Evolutionary conservation across 2,888 invertebrate genomes (phyloP).

Genomic region (Synanthedon vespiformis): DNA sequence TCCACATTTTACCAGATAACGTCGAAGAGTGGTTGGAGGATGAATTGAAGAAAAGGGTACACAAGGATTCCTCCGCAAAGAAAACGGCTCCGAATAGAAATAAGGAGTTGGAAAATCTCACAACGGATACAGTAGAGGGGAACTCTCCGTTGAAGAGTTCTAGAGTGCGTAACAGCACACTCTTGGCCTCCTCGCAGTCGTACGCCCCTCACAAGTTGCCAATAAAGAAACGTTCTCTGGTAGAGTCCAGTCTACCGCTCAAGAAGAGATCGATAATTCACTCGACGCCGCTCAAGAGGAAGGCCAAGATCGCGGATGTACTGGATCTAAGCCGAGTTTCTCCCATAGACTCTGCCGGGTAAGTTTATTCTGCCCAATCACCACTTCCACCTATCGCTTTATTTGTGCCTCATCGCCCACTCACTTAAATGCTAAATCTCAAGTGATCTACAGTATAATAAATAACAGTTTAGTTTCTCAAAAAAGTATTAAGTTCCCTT

Average conservation of each 20-base stretch:
- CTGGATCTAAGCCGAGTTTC: constrained; percentile 38
- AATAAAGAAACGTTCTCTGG: constrained; percentile 43
- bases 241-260: background rate
- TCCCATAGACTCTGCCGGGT: constrained; percentile 25
- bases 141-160: constrained; percentile 17
- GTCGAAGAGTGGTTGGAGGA: constrained; percentile 40
- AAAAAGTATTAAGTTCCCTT: too few species aligned
- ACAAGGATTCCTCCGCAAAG: constrained; percentile 8
- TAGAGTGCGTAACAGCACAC: constrained; percentile 19
- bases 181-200: constrained; percentile 17
- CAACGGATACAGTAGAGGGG: constrained; percentile 34
- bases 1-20: constrained; percentile 23
- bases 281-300: constrained; percentile 47
- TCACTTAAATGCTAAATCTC: too few species aligned
- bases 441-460: too few species aligned
- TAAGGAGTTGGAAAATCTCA: constrained; percentile 16
- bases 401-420: too few species aligned
- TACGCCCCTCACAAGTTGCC: constrained; percentile 36
- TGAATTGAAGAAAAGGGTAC: constrained; percentile 24
- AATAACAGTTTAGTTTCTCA: too few species aligned
- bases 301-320: constrained; percentile 17
- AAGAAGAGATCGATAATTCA: constrained; percentile 21
- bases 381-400: too few species aligned
- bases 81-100: background rate
- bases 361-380: background rate